Percentiles rank a stretch among this genome's conserved stretches.
phyloP scores from a whole-genome alignment of 1,140 invertebrate species.

The Andricus grossulariae region DNA sequence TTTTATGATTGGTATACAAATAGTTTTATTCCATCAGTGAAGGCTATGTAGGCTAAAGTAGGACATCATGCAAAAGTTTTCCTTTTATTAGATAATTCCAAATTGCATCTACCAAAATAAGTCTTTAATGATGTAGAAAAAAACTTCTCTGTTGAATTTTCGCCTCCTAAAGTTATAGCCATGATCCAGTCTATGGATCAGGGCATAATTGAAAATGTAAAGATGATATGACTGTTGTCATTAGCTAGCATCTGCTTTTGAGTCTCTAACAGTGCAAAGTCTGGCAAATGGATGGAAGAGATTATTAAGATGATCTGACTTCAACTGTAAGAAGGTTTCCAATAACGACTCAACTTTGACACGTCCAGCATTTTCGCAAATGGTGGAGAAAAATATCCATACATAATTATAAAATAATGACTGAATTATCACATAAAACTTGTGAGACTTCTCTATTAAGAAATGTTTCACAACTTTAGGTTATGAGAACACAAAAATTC shows the following conservation, averaged over 20 bases:
- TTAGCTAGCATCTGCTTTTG: not conserved
- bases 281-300: not conserved
- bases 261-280: not conserved
- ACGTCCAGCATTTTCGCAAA: not conserved
- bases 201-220: not conserved
- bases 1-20: constrained; percentile 9
- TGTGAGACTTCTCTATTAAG: no score
- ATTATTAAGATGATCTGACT: not conserved
- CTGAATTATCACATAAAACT: no score
- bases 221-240: not conserved
- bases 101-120: not conserved
- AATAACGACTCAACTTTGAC: not conserved
- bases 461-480: no score
- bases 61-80: not conserved
- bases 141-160: not conserved
- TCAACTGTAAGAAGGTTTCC: not conserved
- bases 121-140: not conserved
- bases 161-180: no score
- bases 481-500: no score
- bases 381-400: not conserved
- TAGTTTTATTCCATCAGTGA: not conserved
- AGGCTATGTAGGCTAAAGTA: not conserved
- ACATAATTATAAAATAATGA: no score
- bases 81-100: not conserved
- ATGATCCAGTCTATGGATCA: not conserved